These are phyloP conservation scores for Macrosiphum euphorbiae DNA, from an alignment of 2,888 invertebrate genomes.

Conservation along the genomic window DNA sequence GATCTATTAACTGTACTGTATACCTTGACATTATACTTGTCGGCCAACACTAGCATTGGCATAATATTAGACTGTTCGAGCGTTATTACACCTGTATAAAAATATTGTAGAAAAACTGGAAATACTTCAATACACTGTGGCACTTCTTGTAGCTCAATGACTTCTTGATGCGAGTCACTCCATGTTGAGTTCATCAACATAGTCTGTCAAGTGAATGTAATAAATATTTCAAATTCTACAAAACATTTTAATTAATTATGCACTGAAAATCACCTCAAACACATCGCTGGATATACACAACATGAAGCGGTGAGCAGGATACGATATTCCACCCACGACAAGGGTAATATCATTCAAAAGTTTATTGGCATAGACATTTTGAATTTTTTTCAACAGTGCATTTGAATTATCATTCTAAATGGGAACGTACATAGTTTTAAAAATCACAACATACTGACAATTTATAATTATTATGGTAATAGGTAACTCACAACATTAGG, in stretches of 20 bases:
- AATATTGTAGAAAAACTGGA: slow-evolving; percentile 87
- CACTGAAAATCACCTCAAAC: slow-evolving; percentile 79
- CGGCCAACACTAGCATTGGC: slow-evolving; percentile 89
- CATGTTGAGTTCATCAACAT: slow-evolving; percentile 96
- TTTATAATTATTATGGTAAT: neutral
- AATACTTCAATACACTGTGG: slow-evolving; percentile 87
- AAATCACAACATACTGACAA: neutral
- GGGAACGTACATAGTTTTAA: slow-evolving; percentile 53
- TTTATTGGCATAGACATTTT: slow-evolving; percentile 85
- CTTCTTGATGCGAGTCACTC: slow-evolving; percentile 89
- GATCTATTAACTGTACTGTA: neutral
- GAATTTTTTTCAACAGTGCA: slow-evolving; percentile 85
- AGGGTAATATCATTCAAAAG: slow-evolving; percentile 91
- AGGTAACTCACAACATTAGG: slow-evolving; percentile 47
- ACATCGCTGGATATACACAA: slow-evolving; percentile 95
- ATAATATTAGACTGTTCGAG: slow-evolving; percentile 88
- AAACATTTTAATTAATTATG: neutral
- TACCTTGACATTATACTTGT: slow-evolving; percentile 92
- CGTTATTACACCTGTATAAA: slow-evolving; percentile 91
- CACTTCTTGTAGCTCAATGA: slow-evolving; percentile 88
- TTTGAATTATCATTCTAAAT: slow-evolving; percentile 88
- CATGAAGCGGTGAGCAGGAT: slow-evolving; percentile 91
- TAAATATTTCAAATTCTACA: neutral
- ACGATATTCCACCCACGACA: slow-evolving; percentile 84
- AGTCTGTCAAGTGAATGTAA: slow-evolving; percentile 74